Conservation (phyloP, 2,888 invertebrate genomes). For the Stenurella melanura region DNA sequence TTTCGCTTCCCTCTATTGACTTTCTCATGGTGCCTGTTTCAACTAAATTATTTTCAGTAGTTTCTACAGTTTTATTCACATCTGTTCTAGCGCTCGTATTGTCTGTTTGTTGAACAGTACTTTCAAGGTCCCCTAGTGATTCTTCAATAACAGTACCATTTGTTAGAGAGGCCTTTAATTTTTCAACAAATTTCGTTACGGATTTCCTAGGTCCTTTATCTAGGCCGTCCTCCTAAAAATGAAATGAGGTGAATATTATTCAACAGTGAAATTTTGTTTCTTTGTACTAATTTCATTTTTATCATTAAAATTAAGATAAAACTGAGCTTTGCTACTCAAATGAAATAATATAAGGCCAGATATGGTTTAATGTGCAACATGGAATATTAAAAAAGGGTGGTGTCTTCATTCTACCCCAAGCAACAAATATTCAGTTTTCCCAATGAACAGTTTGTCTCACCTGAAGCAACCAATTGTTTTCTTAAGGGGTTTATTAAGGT, state of each 20-base stretch:
- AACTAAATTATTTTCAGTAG: not conserved
- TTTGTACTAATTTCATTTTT: too few species aligned
- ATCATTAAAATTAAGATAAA: too few species aligned
- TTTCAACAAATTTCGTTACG: constrained; percentile 28
- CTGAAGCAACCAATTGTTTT: too few species aligned
- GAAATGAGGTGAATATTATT: not conserved
- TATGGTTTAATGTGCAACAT: too few species aligned
- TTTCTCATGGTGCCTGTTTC: not conserved
- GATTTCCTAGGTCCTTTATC: constrained; percentile 15
- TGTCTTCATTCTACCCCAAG: too few species aligned
- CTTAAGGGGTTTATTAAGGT: too few species aligned
- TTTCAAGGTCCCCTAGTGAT: not conserved
- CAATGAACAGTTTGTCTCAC: too few species aligned
- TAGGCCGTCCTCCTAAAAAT: constrained; percentile 30
- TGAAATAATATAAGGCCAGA: too few species aligned
- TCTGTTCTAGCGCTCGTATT: not conserved
- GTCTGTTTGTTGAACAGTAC: not conserved
- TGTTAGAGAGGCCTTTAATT: constrained; percentile 1
- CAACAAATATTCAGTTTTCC: too few species aligned
- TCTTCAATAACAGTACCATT: not conserved
- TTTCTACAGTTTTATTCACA: not conserved
- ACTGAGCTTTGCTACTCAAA: too few species aligned
- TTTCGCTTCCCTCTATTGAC: not conserved
- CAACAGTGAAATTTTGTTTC: too few species aligned
- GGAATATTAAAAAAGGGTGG: too few species aligned